Evolutionary conservation across 2,888 invertebrate genomes (phyloP).

Genomic region (Abrostola tripartita): DNA sequence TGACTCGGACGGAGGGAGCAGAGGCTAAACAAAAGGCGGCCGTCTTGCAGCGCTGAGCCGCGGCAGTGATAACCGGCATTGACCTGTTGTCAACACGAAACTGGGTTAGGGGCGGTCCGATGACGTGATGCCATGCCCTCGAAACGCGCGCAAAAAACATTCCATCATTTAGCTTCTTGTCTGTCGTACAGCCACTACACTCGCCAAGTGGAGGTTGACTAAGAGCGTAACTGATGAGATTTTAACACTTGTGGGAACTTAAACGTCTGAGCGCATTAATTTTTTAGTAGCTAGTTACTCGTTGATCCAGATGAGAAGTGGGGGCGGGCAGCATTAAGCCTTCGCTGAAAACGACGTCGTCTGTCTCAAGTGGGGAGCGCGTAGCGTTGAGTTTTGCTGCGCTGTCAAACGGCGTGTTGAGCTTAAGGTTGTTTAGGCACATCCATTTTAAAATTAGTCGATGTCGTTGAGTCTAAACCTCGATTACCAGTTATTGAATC

Average conservation of each 20-base stretch:
- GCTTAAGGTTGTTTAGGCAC: too few relatives aligned
- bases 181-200: conserved; percentile 17
- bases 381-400: neutral
- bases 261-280: conserved; percentile 28
- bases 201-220: conserved; percentile 26
- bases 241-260: conserved; percentile 43
- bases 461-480: too few relatives aligned
- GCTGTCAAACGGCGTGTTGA: neutral
- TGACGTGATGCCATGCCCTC: conserved; percentile 33
- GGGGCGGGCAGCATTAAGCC: neutral
- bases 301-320: conserved; percentile 13
- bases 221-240: conserved; percentile 44
- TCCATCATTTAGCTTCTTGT: conserved; percentile 42
- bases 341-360: neutral
- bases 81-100: conserved; percentile 63
- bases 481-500: too few relatives aligned
- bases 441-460: too few relatives aligned
- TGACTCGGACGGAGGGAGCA: conserved; percentile 38
- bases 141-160: conserved; percentile 28
- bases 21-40: conserved; percentile 44
- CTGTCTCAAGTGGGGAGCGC: neutral
- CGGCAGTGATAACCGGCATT: conserved; percentile 61
- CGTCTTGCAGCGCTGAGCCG: conserved; percentile 46
- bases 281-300: conserved; percentile 28
- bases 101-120: conserved; percentile 61